Evolutionary conservation across 1,140 invertebrate species (phyloP).

Genomic region (Adelges cooleyi): DNA sequence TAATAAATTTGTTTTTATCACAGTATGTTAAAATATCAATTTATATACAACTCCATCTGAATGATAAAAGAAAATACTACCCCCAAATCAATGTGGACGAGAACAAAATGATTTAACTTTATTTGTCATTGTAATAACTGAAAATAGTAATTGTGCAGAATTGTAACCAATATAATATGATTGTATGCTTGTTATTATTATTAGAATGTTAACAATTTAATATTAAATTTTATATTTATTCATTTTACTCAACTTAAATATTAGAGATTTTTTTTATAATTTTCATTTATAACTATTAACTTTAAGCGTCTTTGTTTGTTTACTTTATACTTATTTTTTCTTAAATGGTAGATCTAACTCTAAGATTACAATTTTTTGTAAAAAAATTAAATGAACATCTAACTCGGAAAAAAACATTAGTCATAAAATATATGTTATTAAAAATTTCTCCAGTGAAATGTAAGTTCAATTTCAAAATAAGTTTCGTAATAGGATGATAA

Average conservation of each 20-base stretch:
- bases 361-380: slow-evolving; percentile 14
- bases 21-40: slow-evolving; percentile 10
- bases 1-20: background rate
- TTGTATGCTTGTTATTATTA: slow-evolving; percentile 28
- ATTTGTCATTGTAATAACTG: slow-evolving; percentile 20
- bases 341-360: slow-evolving; percentile 4
- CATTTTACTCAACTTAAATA: slow-evolving; percentile 27
- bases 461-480: background rate
- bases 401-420: slow-evolving; percentile 12
- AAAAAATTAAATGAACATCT: background rate
- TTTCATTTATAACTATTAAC: slow-evolving; percentile 28
- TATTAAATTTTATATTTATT: slow-evolving; percentile 28
- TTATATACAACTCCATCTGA: background rate
- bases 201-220: slow-evolving; percentile 29
- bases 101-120: slow-evolving; percentile 22
- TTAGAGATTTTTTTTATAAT: slow-evolving; percentile 29
- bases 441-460: slow-evolving; percentile 12
- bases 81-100: background rate
- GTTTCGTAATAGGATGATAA: slow-evolving; percentile 9
- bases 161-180: background rate
- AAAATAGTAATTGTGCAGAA: slow-evolving; percentile 20
- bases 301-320: slow-evolving; percentile 25
- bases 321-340: slow-evolving; percentile 19
- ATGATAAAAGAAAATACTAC: background rate
- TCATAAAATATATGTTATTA: slow-evolving; percentile 19